Evolutionary conservation across 2,888 invertebrate genomes (phyloP).

Genomic region (Bedellia somnulentella): DNA sequence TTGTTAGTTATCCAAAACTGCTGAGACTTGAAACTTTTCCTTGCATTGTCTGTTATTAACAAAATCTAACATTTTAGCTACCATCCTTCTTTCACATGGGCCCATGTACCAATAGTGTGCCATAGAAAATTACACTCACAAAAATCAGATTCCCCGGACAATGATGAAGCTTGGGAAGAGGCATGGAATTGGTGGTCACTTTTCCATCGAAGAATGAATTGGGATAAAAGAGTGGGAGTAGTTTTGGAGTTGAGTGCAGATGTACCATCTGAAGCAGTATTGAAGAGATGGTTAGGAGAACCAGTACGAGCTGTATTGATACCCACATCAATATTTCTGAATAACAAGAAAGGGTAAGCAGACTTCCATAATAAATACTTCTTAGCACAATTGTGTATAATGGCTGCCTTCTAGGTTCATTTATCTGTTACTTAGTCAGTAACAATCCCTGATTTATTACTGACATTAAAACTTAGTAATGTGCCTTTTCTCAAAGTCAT

Average conservation of each 20-base stretch:
- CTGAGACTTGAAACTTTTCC: no score
- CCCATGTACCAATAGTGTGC: slow-evolving; percentile 67
- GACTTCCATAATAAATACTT: background rate
- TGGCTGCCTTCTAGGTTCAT: background rate
- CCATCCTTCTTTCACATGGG: slow-evolving; percentile 63
- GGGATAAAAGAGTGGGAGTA: slow-evolving; percentile 65
- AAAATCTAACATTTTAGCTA: slow-evolving; percentile 36
- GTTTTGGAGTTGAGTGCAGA: slow-evolving; percentile 82
- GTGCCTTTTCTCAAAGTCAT: no score
- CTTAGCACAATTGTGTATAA: background rate
- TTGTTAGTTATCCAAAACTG: no score
- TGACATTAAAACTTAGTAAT: no score
- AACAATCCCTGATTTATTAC: no score
- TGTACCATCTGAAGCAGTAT: slow-evolving; percentile 68
- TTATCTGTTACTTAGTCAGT: background rate
- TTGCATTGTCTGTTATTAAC: no score
- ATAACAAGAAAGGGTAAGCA: slow-evolving; percentile 90
- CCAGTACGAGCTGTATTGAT: slow-evolving; percentile 84
- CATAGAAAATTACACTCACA: slow-evolving; percentile 21
- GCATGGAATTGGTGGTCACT: slow-evolving; percentile 84
- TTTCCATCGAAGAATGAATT: slow-evolving; percentile 63
- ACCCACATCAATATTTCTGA: slow-evolving; percentile 80
- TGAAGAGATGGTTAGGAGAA: slow-evolving; percentile 92
- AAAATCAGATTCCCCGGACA: slow-evolving; percentile 29
- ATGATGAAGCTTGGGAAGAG: slow-evolving; percentile 57